A percentile compares a stretch with the other conserved stretches of the same genome.
Evolutionary conservation across 2,797 vertebrate species (phyloP).

Genomic region (Champsocephalus esox): DNA sequence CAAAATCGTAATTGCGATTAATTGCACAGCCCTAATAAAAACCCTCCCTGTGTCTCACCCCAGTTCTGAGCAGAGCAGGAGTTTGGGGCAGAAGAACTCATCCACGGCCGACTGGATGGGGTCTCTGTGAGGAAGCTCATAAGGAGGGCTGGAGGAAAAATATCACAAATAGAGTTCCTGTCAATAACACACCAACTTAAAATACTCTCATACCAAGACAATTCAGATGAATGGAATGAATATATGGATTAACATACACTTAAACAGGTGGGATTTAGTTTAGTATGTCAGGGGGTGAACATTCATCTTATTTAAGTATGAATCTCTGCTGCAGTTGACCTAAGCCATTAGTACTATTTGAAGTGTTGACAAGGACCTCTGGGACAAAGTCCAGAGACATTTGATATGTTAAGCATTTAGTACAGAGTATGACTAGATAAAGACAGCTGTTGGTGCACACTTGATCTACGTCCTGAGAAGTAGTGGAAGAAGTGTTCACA

Average conservation of each 20-base stretch:
- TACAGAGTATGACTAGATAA: neutral
- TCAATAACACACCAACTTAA: neutral
- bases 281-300: slow-evolving; percentile 2
- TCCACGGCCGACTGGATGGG: slow-evolving; percentile 90
- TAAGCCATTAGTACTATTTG: slow-evolving; percentile 1
- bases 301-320: slow-evolving; percentile 5
- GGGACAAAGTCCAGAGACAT: neutral
- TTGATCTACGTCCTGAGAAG: too few species aligned
- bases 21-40: too few species aligned
- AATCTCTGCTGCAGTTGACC: slow-evolving; percentile 5
- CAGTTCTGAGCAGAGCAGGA: slow-evolving; percentile 86
- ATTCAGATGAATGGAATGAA: neutral
- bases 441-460: neutral
- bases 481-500: too few species aligned
- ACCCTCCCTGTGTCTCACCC: slow-evolving; percentile 79
- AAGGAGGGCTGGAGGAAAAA: slow-evolving; percentile 83
- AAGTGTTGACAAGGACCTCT: neutral
- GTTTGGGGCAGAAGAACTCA: slow-evolving; percentile 89
- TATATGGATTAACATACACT: neutral
- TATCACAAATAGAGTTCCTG: neutral
- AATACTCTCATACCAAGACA: neutral
- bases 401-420: neutral
- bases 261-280: neutral
- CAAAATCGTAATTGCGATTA: too few species aligned
- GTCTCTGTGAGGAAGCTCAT: slow-evolving; percentile 89